Evolutionary conservation across 1,140 invertebrate genomes (phyloP).

Genomic region (Schlechtendalia chinensis): DNA sequence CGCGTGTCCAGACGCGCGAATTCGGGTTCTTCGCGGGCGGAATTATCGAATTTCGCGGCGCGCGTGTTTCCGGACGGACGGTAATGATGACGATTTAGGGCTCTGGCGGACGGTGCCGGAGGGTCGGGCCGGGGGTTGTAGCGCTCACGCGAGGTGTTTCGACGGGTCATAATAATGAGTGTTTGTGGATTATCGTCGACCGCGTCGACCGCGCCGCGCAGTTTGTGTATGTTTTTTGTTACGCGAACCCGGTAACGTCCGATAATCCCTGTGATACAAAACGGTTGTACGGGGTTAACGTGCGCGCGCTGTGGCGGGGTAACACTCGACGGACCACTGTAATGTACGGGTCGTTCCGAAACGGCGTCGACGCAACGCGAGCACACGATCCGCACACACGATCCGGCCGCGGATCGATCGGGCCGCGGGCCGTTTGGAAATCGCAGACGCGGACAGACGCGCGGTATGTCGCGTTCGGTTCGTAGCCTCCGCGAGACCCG

Average conservation of each 20-base stretch:
- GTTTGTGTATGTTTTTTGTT: constrained; percentile 26
- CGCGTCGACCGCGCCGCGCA: constrained; percentile 26
- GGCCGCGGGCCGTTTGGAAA: no score
- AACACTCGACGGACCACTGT: neutral
- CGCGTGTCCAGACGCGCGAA: neutral
- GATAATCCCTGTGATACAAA: constrained; percentile 2
- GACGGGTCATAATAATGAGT: constrained; percentile 48
- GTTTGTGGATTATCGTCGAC: constrained; percentile 50
- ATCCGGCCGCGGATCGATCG: no score
- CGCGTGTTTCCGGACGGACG: constrained; percentile 13
- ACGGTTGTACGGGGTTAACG: neutral
- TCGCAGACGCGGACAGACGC: no score
- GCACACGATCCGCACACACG: no score
- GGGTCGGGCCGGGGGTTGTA: neutral
- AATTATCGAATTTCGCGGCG: constrained; percentile 35
- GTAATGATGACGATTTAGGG: constrained; percentile 14
- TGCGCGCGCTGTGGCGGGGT: neutral
- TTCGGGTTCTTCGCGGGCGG: constrained; percentile 24
- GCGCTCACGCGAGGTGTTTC: constrained; percentile 31
- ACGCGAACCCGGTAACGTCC: constrained; percentile 15
- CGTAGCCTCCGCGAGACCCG: no score
- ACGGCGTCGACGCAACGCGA: no score
- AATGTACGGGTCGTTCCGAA: no score
- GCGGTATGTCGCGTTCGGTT: no score
- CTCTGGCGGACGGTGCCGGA: neutral